A percentile compares a stretch with the other conserved stretches of the same genome.
Evolutionary conservation across 53 echinoderm and acorn worm species (phyloP).

Genomic region (Stichopus horrens): DNA sequence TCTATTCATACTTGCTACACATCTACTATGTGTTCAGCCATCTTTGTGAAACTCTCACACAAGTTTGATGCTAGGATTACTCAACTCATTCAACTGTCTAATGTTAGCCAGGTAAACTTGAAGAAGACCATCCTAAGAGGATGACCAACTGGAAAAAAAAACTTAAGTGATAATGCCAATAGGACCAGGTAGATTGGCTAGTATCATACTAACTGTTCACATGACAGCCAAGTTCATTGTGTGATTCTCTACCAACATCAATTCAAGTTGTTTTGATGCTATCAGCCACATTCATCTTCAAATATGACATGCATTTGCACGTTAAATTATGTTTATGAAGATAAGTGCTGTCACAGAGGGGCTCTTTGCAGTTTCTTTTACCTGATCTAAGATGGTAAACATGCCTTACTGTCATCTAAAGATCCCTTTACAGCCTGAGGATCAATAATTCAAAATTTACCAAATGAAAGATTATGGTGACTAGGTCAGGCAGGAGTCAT

Average conservation of each 20-base stretch:
- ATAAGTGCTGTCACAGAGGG: neutral
- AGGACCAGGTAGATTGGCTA: too few species aligned
- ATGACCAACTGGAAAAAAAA: too few species aligned
- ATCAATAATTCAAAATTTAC: neutral
- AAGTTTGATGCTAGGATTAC: too few species aligned
- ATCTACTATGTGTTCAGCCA: too few species aligned
- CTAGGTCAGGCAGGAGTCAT: neutral
- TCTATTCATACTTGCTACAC: too few species aligned
- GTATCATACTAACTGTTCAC: neutral
- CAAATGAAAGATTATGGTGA: neutral
- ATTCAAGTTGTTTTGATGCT: neutral
- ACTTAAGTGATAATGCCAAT: too few species aligned
- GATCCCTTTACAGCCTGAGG: neutral
- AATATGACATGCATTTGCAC: neutral
- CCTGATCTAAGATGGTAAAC: neutral
- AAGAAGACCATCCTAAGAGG: too few species aligned
- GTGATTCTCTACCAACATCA: neutral
- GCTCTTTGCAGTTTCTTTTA: neutral
- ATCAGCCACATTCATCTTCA: neutral
- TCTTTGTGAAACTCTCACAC: too few species aligned
- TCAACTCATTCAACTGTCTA: too few species aligned
- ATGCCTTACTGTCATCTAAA: neutral
- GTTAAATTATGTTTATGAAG: neutral
- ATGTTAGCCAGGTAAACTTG: too few species aligned
- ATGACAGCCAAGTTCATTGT: neutral